These are phyloP conservation scores for Syrista parreyssii DNA, from an alignment of 2,888 invertebrate species.

Conservation along the genomic window DNA sequence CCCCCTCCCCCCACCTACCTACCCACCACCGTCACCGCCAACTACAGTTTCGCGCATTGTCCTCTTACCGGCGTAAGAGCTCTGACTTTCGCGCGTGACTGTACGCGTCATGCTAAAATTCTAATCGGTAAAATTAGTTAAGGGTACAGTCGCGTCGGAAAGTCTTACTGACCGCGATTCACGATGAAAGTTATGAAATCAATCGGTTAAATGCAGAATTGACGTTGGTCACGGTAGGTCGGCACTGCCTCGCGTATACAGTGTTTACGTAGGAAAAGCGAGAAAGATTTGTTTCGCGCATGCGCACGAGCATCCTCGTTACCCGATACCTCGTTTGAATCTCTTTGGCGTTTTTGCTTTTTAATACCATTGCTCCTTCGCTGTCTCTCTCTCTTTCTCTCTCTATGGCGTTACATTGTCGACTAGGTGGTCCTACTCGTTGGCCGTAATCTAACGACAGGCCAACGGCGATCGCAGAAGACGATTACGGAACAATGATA, in stretches of 20 bases:
- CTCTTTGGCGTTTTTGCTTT: slow-evolving; percentile 25
- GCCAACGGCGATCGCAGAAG: too few relatives aligned
- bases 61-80: not conserved
- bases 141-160: slow-evolving; percentile 51
- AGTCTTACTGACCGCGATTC: slow-evolving; percentile 59
- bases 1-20: not conserved
- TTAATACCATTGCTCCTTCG: slow-evolving; percentile 7
- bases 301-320: not conserved
- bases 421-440: too few relatives aligned
- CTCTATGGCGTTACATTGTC: not conserved
- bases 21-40: not conserved
- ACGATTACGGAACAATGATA: too few relatives aligned
- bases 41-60: not conserved
- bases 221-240: slow-evolving; percentile 4
- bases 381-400: slow-evolving; percentile 2
- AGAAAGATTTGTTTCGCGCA: not conserved
- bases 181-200: slow-evolving; percentile 56
- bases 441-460: too few relatives aligned
- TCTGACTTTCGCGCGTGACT: slow-evolving; percentile 33
- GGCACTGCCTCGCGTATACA: not conserved
- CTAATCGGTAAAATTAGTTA: slow-evolving; percentile 63
- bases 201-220: slow-evolving; percentile 37
- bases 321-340: slow-evolving; percentile 12
- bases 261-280: not conserved
- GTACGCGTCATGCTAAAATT: slow-evolving; percentile 55